Evolutionary conservation across 2,113 vertebrate genomes (phyloP).

Genomic region (Neofelis nebulosa): DNA sequence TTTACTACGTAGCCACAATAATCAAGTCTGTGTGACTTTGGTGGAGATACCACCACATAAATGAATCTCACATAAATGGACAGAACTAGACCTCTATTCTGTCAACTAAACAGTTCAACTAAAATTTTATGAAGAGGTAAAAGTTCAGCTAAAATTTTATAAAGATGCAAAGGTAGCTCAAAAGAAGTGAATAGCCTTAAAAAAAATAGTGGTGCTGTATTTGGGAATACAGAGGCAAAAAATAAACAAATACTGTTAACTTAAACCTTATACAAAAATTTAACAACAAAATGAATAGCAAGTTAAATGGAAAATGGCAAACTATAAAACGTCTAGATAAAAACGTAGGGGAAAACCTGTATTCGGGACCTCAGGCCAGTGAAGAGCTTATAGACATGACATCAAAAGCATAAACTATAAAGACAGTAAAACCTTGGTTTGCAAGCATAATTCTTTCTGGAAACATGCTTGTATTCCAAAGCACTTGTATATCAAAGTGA

Average conservation of each 20-base stretch:
- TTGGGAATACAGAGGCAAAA: neutral
- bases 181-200: neutral
- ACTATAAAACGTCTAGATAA: neutral
- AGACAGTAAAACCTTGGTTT: neutral
- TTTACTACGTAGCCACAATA: neutral
- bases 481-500: too few species aligned
- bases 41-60: neutral
- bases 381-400: neutral
- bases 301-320: neutral
- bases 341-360: neutral
- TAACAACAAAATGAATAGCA: neutral
- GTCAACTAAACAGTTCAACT: neutral
- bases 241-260: neutral
- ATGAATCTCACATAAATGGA: neutral
- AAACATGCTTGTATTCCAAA: too few species aligned
- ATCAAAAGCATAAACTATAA: neutral
- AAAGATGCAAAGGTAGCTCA: neutral
- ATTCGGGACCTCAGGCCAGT: neutral
- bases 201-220: neutral
- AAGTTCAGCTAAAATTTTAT: neutral
- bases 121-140: neutral
- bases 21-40: neutral
- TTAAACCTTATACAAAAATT: neutral
- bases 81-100: neutral
- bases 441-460: too few species aligned